Conservation (phyloP, 2,888 invertebrate genomes). For the Orthosia gothica region DNA sequence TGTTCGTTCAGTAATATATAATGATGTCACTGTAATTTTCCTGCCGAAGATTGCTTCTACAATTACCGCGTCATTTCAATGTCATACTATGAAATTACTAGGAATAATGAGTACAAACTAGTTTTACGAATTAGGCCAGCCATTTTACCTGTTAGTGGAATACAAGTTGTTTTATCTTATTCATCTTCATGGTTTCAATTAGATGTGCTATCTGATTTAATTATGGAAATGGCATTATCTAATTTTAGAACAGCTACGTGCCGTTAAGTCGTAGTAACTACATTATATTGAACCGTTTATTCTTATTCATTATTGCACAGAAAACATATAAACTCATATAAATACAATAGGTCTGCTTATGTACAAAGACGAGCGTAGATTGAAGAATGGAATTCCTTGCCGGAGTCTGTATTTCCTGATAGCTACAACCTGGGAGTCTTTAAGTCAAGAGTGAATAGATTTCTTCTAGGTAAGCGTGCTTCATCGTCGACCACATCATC, state of each 20-base stretch:
- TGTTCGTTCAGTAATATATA: constrained; percentile 29
- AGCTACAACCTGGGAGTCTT: no score
- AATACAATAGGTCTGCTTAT: no score
- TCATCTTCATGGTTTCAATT: background rate
- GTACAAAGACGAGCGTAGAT: no score
- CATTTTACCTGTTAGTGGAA: constrained; percentile 8
- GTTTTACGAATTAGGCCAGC: constrained; percentile 48
- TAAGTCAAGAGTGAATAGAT: no score
- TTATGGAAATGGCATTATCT: background rate
- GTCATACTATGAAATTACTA: constrained; percentile 37
- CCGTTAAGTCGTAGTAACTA: no score
- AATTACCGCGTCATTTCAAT: constrained; percentile 56
- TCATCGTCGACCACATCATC: no score
- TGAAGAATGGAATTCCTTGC: no score
- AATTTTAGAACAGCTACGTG: background rate
- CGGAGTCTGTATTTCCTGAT: no score
- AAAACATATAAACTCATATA: no score
- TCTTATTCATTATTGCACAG: no score
- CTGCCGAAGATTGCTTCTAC: constrained; percentile 18
- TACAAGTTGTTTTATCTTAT: constrained; percentile 7
- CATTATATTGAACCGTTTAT: background rate
- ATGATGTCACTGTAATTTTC: constrained; percentile 53
- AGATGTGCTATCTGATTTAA: background rate
- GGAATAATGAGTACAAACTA: constrained; percentile 22
- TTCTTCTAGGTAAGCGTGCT: no score